A percentile compares a stretch with the other conserved stretches of the same genome.
Evolutionary conservation across 2,113 vertebrate species (phyloP).

Genomic region (Hemibagrus wyckioides): DNA sequence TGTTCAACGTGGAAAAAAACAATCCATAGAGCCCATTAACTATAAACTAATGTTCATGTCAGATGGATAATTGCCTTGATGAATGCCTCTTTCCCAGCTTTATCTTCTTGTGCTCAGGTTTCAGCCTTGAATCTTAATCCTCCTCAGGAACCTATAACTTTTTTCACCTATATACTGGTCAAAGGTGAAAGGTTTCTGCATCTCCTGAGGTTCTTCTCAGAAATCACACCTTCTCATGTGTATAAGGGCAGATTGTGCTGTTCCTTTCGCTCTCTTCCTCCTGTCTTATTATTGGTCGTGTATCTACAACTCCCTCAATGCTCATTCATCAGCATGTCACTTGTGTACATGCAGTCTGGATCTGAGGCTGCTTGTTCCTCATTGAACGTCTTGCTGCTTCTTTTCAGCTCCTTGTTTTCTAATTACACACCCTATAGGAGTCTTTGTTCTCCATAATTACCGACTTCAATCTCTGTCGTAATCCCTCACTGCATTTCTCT

Average conservation of each 20-base stretch:
- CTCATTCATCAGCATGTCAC: slow-evolving; percentile 46
- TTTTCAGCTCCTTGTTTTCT: slow-evolving; percentile 52
- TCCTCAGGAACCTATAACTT: neutral
- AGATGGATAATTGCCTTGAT: neutral
- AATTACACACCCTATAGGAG: slow-evolving; percentile 59
- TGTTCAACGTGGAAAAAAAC: slow-evolving; percentile 2
- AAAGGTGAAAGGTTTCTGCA: neutral
- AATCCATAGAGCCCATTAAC: neutral
- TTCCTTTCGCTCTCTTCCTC: slow-evolving; percentile 24
- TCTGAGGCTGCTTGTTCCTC: slow-evolving; percentile 36
- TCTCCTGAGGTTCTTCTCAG: neutral
- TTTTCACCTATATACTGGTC: neutral
- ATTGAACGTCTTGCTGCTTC: slow-evolving; percentile 43
- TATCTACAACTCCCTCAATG: slow-evolving; percentile 22
- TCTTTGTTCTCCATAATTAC: slow-evolving; percentile 66
- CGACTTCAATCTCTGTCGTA: slow-evolving; percentile 57
- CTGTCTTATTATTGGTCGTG: slow-evolving; percentile 21
- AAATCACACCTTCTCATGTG: slow-evolving; percentile 7
- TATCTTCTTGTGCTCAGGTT: neutral
- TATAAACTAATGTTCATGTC: neutral
- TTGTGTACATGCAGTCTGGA: slow-evolving; percentile 37
- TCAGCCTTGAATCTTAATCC: neutral
- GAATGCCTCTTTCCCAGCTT: neutral
- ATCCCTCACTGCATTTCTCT: slow-evolving; percentile 53
- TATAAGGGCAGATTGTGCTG: slow-evolving; percentile 14